phyloP scores from a whole-genome alignment of 2,888 invertebrate species.

The Apamea sordens region DNA sequence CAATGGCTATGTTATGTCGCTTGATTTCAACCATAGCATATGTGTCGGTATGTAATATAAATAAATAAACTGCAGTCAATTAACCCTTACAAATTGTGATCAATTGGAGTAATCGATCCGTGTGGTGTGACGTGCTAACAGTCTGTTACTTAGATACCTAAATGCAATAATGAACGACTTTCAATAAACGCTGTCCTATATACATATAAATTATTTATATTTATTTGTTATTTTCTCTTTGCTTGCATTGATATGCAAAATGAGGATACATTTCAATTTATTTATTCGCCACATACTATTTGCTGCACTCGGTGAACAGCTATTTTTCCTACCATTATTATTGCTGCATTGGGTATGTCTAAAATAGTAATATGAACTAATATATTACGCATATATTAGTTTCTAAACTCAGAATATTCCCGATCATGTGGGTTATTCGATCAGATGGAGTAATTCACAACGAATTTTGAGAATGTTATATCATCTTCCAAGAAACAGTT shows the following conservation, averaged over 20 bases:
- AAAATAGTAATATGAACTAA: neutral
- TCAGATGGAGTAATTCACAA: neutral
- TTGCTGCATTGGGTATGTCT: neutral
- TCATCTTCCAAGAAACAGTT: slow-evolving; percentile 8
- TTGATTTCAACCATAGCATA: neutral
- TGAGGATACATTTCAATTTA: slow-evolving; percentile 8
- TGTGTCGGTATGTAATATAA: neutral
- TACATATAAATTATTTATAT: too few relatives aligned
- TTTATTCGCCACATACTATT: slow-evolving; percentile 3
- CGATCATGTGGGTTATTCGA: neutral
- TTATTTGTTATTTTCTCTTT: slow-evolving; percentile 16
- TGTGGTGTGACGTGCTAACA: neutral
- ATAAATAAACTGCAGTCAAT: slow-evolving; percentile 22
- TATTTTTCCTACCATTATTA: slow-evolving; percentile 24
- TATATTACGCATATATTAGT: neutral
- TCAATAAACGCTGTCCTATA: slow-evolving; percentile 5
- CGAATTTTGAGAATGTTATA: slow-evolving; percentile 17
- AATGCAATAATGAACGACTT: slow-evolving; percentile 31
- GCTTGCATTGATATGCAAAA: slow-evolving; percentile 13
- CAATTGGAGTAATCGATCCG: slow-evolving; percentile 35
- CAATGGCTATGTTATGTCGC: neutral
- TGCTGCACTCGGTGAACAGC: neutral
- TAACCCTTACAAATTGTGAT: slow-evolving; percentile 31
- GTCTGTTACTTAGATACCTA: neutral
- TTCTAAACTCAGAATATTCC: slow-evolving; percentile 15